These are phyloP conservation scores for Chymomyza amoena DNA, from an alignment of 2,888 invertebrate species.

Conservation along the genomic window DNA sequence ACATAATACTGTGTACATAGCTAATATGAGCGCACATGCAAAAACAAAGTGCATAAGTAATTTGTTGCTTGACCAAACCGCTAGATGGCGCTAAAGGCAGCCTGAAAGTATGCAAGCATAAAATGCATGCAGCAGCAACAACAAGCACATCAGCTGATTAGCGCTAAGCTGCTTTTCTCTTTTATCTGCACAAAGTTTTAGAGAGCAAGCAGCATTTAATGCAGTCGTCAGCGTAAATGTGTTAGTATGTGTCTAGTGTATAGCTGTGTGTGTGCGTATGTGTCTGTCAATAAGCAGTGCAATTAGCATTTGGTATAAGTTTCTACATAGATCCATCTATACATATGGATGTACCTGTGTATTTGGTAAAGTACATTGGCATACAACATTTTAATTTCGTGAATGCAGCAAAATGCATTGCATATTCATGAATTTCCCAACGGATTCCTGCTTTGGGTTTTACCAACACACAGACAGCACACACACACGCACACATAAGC, in stretches of 20 bases:
- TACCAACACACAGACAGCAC: too few relatives aligned
- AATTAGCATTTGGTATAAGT: neutral
- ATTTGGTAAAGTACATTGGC: neutral
- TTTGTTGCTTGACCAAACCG: constrained; percentile 42
- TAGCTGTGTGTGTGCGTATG: neutral
- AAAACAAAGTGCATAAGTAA: constrained; percentile 59
- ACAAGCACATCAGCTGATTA: constrained; percentile 19
- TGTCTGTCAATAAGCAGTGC: neutral
- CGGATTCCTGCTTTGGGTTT: neutral
- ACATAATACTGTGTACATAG: neutral
- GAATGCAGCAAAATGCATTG: neutral
- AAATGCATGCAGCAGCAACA: constrained; percentile 7
- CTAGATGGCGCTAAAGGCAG: constrained; percentile 4
- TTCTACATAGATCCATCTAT: neutral
- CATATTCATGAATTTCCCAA: neutral
- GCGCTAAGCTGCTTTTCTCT: constrained; percentile 34
- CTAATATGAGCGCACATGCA: neutral
- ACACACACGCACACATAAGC: neutral
- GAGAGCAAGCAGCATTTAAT: neutral
- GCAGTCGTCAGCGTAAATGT: neutral
- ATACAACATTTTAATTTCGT: neutral
- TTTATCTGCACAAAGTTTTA: neutral
- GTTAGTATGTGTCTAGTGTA: neutral
- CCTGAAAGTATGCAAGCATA: neutral
- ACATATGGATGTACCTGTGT: neutral